phyloP scores from a whole-genome alignment of 1,140 invertebrate species.

The Lepidurus packardi region DNA sequence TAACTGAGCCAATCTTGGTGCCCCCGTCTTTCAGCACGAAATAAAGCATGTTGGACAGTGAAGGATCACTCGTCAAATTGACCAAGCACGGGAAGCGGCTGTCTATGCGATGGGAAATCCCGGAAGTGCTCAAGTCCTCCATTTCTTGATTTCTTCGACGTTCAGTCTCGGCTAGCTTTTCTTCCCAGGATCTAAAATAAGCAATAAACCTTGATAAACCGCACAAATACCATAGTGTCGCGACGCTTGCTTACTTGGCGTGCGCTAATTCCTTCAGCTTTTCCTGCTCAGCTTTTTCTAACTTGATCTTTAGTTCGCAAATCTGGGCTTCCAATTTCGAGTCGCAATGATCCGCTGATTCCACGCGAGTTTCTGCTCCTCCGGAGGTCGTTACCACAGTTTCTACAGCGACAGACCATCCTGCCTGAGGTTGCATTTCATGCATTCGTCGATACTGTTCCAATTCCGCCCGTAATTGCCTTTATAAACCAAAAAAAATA shows the following conservation, averaged over 20 bases:
- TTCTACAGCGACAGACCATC: not conserved
- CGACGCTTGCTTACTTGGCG: not conserved
- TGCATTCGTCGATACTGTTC: conserved; percentile 12
- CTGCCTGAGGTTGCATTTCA: not conserved
- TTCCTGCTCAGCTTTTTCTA: not conserved
- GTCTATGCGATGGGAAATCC: conserved; percentile 50
- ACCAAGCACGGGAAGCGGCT: conserved; percentile 49
- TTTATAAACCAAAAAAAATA: not conserved
- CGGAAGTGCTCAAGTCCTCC: conserved; percentile 49
- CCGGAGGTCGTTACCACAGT: not conserved
- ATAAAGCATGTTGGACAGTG: conserved; percentile 60
- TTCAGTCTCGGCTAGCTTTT: conserved; percentile 54
- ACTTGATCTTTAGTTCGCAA: not conserved
- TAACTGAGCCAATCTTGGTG: conserved; percentile 44
- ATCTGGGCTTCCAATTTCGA: not conserved
- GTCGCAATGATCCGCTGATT: not conserved
- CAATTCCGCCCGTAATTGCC: conserved; percentile 11
- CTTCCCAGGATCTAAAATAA: conserved; percentile 41
- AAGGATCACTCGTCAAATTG: conserved; percentile 63
- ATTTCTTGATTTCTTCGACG: conserved; percentile 53
- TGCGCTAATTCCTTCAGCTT: not conserved
- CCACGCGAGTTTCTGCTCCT: not conserved
- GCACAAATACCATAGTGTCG: no score
- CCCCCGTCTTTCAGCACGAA: conserved; percentile 53
- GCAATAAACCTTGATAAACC: not conserved